Base-by-base conservation (phyloP, 2,113 vertebrate genomes). In the mouse (Mus musculus) region DNA sequence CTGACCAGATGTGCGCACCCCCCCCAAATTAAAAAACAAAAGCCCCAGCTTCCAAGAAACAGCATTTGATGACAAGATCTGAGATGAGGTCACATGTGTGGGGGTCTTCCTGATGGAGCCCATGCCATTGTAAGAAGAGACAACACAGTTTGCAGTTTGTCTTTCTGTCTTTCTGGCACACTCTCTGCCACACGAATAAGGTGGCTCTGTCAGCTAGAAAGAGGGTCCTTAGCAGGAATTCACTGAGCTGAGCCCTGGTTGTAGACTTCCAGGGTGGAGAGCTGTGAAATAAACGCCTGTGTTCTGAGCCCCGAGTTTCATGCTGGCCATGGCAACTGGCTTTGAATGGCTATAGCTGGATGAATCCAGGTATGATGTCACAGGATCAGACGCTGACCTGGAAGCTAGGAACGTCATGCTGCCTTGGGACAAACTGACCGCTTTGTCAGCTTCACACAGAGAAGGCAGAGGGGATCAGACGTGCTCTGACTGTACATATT, bases 291-390 rank as follows among this genome's bases (percentile, higher is more conserved):
- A 30, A 63, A 89, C 16, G 30, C 49, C 80, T 19, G 46, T 7
- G 33, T 26, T 3, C 30, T 6, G 12, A 56, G 30, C 19, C 36
- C 16, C 61, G 20, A 7, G 33, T 17, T 67, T 36, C 1, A 5
- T 2, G 54, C 28, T 26, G 9, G 22, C 13, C 0, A 36, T 17
- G 2, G 14, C 61, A 36, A 0, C 42, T 6, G 26, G 36, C 7
- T 28, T 19, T 14, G 0, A 17, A 42, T 4, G 33, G 22, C 72
- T 26, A 14, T 24, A 65, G 65, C 39, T 3, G 4, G 7, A 52
- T 26, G 3, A 2, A 14, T 8, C 2, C 0, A 36, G 5, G 10
- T 11, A 0, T 3, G 20, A 52, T 30, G 30, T 46, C 19, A 10
- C 1, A 0, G 49, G 61, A 33, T 72, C 1, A 42, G 46, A 54